Evolutionary conservation across 2,888 invertebrate species (phyloP).

Genomic region (Drosophila subsilvestris): DNA sequence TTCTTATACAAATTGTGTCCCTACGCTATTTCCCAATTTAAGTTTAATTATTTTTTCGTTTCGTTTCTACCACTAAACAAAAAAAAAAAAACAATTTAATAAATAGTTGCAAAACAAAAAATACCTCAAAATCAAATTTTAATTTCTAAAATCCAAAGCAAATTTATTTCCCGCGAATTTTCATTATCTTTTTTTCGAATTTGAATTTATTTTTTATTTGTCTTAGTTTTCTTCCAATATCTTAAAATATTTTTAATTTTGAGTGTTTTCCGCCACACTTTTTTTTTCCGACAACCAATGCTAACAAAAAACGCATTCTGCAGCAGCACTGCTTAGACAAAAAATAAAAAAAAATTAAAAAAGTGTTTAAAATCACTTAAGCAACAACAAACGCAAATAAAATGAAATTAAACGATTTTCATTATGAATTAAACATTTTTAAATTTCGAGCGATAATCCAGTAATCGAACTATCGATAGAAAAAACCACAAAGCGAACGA

Average conservation of each 20-base stretch:
- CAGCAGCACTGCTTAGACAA: not conserved
- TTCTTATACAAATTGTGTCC: constrained; percentile 21
- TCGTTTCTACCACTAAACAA: constrained; percentile 31
- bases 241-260: constrained; percentile 36
- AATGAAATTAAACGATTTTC: constrained; percentile 8
- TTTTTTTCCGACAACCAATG: constrained; percentile 33
- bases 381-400: constrained; percentile 6
- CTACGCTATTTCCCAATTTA: constrained; percentile 31
- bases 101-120: constrained; percentile 3
- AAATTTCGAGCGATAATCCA: constrained; percentile 22
- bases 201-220: constrained; percentile 24
- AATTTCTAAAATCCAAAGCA: constrained; percentile 19
- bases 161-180: constrained; percentile 17
- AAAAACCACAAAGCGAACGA: constrained; percentile 8
- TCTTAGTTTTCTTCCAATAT: constrained; percentile 7
- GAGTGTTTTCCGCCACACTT: constrained; percentile 52
- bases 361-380: constrained; percentile 7
- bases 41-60: constrained; percentile 28
- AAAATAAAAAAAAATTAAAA: constrained; percentile 14
- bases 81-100: not conserved
- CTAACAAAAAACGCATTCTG: constrained; percentile 5
- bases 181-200: constrained; percentile 11
- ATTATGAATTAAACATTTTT: constrained; percentile 38
- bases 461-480: not conserved
- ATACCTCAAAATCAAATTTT: constrained; percentile 12